Evolutionary conservation across 1,140 invertebrate genomes (phyloP), one percentile per base, ranked within the genome.

Genomic region (Fopius arisanus): DNA sequence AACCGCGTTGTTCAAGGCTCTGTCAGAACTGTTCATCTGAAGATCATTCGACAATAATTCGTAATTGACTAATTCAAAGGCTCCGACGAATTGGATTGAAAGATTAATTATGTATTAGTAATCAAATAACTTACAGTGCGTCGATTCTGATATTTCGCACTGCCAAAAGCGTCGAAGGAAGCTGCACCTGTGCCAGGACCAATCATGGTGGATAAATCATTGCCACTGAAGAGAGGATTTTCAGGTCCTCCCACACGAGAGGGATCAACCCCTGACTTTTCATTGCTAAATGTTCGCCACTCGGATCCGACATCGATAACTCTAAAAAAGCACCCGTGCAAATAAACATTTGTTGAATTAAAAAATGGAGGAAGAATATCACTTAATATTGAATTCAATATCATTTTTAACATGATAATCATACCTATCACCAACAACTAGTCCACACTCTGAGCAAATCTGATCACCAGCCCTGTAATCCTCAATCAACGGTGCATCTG

Each of bases 261-360:
- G 23, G 98, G 98, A 90, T 99, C 98, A 1, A 96, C 95, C 6
- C 96, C 95, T 74, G 93, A 93, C 84, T 98, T 98, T 84, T 99
- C 98, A 90, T 99, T 99, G 80, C 96, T 98, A 87, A 99, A 99
- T 67, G 98, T 99, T 87, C 98, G 91, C 98, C 98, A 99, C 88
- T 99, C 98, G n/a, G 98, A 99, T n/a, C 98, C 98, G n/a, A 99
- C 98, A 90, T 99, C 98, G 78, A 99, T 97, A 0, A 99, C 97
- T 84, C 97, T 96, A 81, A 26, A 62, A 54, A 68, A 43, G 19
- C 14, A 33, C 40, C 48, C 33, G 16, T n/a, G n/a, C n/a, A n/a
- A n/a, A n/a, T n/a, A n/a, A n/a, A n/a, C n/a, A n/a, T n/a, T n/a
- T n/a, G n/a, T n/a, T n/a, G n/a, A n/a, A n/a, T n/a, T n/a, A n/a